Percentiles rank a stretch among this genome's conserved stretches.
These are phyloP conservation scores for Cryptoblepharus egeriae DNA, from an alignment of 2,797 vertebrate genomes.

Conservation along the genomic window DNA sequence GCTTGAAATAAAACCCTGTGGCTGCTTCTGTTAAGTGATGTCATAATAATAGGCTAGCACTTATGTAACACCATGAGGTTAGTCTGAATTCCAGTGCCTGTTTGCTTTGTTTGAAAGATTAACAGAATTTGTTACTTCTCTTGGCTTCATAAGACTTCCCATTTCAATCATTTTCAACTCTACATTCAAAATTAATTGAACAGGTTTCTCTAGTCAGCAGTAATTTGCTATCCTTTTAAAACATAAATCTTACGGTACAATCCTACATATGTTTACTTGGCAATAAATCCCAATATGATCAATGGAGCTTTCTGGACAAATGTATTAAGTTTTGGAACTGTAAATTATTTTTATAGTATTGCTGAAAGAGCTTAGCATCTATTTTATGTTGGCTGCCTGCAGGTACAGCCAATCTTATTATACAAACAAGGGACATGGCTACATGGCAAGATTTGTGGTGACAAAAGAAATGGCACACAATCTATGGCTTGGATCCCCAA, in stretches of 20 bases:
- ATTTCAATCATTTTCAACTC: neutral
- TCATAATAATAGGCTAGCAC: neutral
- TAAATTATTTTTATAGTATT: neutral
- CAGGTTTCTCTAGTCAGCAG: neutral
- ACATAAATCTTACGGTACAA: neutral
- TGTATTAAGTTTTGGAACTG: too few relatives aligned
- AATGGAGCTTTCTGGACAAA: neutral
- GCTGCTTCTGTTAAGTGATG: conserved; percentile 7
- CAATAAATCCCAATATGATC: too few relatives aligned
- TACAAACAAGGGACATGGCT: neutral
- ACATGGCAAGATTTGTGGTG: neutral
- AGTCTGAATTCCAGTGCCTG: neutral
- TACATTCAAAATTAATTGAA: neutral
- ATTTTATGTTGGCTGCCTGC: neutral
- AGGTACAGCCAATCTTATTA: neutral
- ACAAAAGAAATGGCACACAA: neutral
- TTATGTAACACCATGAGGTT: conserved; percentile 5
- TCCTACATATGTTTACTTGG: too few relatives aligned
- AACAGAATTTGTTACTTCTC: neutral
- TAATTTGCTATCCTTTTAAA: neutral
- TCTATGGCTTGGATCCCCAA: neutral
- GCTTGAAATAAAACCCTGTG: conserved; percentile 17
- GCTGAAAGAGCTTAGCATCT: neutral
- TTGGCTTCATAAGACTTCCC: neutral
- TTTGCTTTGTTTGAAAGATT: neutral